Conservation (phyloP, 92 coral and sea anemone species). For the Porites evermanni region DNA sequence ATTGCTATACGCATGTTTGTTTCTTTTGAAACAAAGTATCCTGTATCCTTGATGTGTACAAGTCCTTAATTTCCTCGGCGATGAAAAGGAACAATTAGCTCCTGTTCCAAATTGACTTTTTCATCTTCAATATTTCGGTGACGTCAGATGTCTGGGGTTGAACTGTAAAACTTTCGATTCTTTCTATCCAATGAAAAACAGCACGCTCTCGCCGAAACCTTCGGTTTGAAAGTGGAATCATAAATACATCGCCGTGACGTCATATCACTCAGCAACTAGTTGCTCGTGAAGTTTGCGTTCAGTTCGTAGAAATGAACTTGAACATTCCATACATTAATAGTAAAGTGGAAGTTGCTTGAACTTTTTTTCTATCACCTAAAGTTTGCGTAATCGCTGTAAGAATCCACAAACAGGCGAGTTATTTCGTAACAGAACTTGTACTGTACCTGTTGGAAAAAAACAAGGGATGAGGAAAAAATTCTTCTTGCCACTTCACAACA, state of each 20-base stretch:
- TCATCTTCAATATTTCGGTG: too few relatives aligned
- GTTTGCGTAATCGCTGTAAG: constrained; percentile 87
- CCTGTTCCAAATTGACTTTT: too few relatives aligned
- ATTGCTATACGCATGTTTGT: too few relatives aligned
- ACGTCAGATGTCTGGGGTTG: too few relatives aligned
- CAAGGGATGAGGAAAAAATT: not conserved
- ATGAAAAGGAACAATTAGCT: too few relatives aligned
- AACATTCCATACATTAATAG: not conserved
- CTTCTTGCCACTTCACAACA: not conserved
- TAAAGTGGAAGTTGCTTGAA: not conserved
- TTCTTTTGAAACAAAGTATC: too few relatives aligned
- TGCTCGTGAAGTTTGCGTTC: not conserved
- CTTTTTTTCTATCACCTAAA: constrained; percentile 43
- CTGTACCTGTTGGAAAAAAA: constrained; percentile 69
- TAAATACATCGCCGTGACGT: not conserved
- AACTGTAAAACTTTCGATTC: not conserved
- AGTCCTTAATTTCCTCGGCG: too few relatives aligned
- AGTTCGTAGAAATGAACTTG: not conserved
- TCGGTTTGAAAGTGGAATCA: too few relatives aligned
- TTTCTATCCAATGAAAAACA: not conserved
- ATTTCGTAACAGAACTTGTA: constrained; percentile 93
- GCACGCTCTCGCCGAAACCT: not conserved
- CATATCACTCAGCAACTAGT: not conserved
- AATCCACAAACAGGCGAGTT: constrained; percentile 79
- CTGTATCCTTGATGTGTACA: too few relatives aligned